These are phyloP conservation scores for Menura novaehollandiae DNA, from an alignment of 2,113 vertebrate species.

Conservation along the genomic window DNA sequence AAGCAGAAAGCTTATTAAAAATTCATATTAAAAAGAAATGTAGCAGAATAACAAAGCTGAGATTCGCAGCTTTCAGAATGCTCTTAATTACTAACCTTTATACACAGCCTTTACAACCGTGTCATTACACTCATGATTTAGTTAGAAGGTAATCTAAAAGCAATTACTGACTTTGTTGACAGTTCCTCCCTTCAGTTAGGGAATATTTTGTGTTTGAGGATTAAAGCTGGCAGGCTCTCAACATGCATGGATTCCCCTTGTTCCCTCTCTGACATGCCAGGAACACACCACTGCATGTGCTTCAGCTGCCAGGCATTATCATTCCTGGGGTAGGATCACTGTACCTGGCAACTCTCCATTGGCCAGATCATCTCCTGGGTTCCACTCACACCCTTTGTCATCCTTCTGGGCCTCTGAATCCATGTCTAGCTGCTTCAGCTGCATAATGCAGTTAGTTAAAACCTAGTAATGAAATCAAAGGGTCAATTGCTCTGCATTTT, in stretches of 20 bases:
- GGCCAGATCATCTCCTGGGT: conserved; percentile 73
- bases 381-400: conserved; percentile 55
- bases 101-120: background rate
- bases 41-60: background rate
- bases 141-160: background rate
- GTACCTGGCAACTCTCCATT: conserved; percentile 83
- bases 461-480: conserved; percentile 73
- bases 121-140: background rate
- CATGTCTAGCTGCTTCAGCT: conserved; percentile 81
- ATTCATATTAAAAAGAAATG: background rate
- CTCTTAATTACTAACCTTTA: background rate
- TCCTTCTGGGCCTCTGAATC: conserved; percentile 47
- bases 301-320: background rate
- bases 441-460: conserved; percentile 88
- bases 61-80: background rate
- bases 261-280: background rate
- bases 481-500: background rate
- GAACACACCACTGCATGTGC: fast-evolving
- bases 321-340: background rate
- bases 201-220: background rate
- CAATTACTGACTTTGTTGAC: background rate
- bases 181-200: background rate
- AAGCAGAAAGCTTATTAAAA: background rate
- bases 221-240: background rate
- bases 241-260: background rate